A percentile compares a stretch with the other conserved stretches of the same genome.
These are phyloP conservation scores for Teleopsis dalmanni DNA, from an alignment of 1,140 invertebrate species.

Conservation along the genomic window DNA sequence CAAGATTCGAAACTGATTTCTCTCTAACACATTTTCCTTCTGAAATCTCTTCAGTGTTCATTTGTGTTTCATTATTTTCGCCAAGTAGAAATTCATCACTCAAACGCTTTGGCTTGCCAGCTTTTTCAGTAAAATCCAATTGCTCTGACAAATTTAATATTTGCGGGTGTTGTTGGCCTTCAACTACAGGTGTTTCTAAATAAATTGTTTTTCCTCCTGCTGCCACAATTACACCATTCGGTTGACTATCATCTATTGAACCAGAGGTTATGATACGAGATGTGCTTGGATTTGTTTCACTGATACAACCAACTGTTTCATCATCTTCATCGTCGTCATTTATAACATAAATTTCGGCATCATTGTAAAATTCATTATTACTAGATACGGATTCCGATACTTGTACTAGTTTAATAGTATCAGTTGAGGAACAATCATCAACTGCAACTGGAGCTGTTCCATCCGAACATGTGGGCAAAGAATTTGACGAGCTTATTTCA, in stretches of 20 bases:
- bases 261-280: background rate
- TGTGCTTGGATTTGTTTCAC: background rate
- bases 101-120: conserved; percentile 36
- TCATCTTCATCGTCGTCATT: conserved; percentile 31
- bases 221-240: conserved; percentile 23
- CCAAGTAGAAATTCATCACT: conserved; percentile 37
- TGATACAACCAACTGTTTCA: conserved; percentile 4
- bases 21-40: too few relatives aligned
- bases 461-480: conserved; percentile 27
- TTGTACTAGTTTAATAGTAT: conserved; percentile 24
- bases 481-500: conserved; percentile 40
- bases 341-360: conserved; percentile 31
- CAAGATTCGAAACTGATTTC: too few relatives aligned
- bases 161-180: conserved; percentile 27
- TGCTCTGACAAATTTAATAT: background rate
- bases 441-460: conserved; percentile 24
- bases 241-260: conserved; percentile 16
- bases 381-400: background rate
- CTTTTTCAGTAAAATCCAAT: conserved; percentile 12
- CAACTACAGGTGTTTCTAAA: conserved; percentile 38
- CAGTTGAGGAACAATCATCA: conserved; percentile 35
- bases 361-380: conserved; percentile 30
- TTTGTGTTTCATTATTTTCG: conserved; percentile 4
- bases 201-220: conserved; percentile 37
- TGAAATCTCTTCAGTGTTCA: too few relatives aligned